phyloP scores from a whole-genome alignment of 2,888 invertebrate species.

The Lobophora halterata region DNA sequence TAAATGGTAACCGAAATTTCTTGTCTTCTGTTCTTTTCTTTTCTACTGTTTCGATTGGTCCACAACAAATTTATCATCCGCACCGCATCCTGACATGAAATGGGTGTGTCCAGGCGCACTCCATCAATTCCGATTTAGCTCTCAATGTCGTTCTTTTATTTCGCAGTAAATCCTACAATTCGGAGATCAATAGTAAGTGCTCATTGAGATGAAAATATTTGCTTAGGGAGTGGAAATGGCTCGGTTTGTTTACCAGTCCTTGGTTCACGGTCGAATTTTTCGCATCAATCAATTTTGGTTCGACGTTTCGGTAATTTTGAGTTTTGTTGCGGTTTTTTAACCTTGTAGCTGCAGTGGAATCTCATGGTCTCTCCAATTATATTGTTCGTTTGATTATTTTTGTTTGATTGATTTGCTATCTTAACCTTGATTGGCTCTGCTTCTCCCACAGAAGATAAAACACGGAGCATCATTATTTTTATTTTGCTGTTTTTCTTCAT shows the following conservation, averaged over 20 bases:
- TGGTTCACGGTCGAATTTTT: conserved; percentile 20
- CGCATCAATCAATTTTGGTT: conserved; percentile 20
- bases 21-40: neutral
- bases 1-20: neutral
- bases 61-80: conserved; percentile 17
- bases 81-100: conserved; percentile 18
- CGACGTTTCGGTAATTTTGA: conserved; percentile 19
- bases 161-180: conserved; percentile 22
- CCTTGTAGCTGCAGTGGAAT: conserved; percentile 11
- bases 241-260: conserved; percentile 17
- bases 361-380: conserved; percentile 17
- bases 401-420: conserved; percentile 1
- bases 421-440: too few species aligned
- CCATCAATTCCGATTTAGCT: conserved; percentile 13
- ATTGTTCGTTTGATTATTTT: conserved; percentile 10
- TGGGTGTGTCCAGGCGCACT: conserved; percentile 25
- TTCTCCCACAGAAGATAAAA: too few species aligned
- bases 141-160: conserved; percentile 27
- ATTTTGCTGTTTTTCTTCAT: too few species aligned
- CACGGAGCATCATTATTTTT: too few species aligned
- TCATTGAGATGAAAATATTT: conserved; percentile 34
- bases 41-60: too few species aligned
- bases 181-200: conserved; percentile 25
- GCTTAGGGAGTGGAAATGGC: conserved; percentile 23
- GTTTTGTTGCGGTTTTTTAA: conserved; percentile 20